Evolutionary conservation across 2,888 invertebrate genomes (phyloP).

Genomic region (Pyrocoelia pectoralis): DNA sequence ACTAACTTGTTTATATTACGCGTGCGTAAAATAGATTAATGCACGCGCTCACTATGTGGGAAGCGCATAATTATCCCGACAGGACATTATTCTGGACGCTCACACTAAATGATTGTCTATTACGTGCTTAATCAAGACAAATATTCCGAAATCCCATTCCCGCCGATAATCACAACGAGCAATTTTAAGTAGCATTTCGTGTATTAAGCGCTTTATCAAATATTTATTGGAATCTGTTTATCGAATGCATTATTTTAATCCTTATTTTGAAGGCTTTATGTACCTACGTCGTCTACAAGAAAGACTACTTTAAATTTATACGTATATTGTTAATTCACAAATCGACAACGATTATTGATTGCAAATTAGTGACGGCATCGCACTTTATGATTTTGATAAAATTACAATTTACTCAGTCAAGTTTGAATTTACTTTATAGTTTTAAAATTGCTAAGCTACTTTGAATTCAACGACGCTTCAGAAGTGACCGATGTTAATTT

Average conservation of each 20-base stretch:
- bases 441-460: too few relatives aligned
- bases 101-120: neutral
- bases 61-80: neutral
- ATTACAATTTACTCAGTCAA: neutral
- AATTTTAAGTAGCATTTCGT: conserved; percentile 60
- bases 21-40: conserved; percentile 8
- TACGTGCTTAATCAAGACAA: conserved; percentile 13
- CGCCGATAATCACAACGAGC: conserved; percentile 42
- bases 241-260: conserved; percentile 59
- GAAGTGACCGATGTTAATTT: too few relatives aligned
- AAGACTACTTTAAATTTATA: conserved; percentile 55
- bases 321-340: conserved; percentile 17
- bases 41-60: neutral
- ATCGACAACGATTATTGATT: conserved; percentile 19
- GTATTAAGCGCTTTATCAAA: conserved; percentile 58
- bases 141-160: conserved; percentile 27
- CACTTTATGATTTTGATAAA: conserved; percentile 8
- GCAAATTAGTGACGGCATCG: conserved; percentile 3
- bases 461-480: too few relatives aligned
- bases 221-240: conserved; percentile 60
- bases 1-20: conserved; percentile 24
- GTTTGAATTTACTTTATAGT: too few relatives aligned
- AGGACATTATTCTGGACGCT: neutral
- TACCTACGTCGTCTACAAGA: conserved; percentile 55
- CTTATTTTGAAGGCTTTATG: conserved; percentile 59